Evolutionary conservation across 1,140 invertebrate genomes (phyloP).

Genomic region (Notospermus geniculatus): DNA sequence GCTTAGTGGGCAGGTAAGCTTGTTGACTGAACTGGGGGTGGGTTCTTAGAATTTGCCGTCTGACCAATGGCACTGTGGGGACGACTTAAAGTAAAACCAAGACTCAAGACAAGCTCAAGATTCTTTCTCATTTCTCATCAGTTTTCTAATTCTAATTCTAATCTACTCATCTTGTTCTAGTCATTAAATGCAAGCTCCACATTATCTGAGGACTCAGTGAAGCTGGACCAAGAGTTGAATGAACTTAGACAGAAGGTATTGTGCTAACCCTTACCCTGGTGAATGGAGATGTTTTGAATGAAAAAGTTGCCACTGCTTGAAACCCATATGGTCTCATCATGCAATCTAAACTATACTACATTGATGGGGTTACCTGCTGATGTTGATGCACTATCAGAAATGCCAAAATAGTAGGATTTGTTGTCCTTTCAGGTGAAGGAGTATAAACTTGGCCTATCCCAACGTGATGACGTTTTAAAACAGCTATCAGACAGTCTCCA

Average conservation of each 20-base stretch:
- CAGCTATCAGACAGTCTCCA: conserved; percentile 31
- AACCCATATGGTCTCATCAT: no score
- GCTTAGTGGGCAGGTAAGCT: not conserved
- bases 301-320: no score
- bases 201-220: not conserved
- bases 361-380: no score
- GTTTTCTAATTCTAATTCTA: no score
- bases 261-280: no score
- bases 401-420: no score
- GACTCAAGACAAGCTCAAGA: no score
- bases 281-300: no score
- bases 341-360: no score
- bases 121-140: no score
- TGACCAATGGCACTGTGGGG: not conserved
- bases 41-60: not conserved
- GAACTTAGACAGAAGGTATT: not conserved
- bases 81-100: not conserved
- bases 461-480: conserved; percentile 33
- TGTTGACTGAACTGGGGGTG: not conserved
- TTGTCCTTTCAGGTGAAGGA: conserved; percentile 15
- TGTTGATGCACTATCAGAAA: no score
- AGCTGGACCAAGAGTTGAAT: not conserved
- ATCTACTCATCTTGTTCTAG: not conserved
- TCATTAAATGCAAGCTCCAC: not conserved
- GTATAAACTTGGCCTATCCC: conserved; percentile 25